phyloP scores from a whole-genome alignment of 2,888 invertebrate genomes.

The Notocelia uddmanniana region DNA sequence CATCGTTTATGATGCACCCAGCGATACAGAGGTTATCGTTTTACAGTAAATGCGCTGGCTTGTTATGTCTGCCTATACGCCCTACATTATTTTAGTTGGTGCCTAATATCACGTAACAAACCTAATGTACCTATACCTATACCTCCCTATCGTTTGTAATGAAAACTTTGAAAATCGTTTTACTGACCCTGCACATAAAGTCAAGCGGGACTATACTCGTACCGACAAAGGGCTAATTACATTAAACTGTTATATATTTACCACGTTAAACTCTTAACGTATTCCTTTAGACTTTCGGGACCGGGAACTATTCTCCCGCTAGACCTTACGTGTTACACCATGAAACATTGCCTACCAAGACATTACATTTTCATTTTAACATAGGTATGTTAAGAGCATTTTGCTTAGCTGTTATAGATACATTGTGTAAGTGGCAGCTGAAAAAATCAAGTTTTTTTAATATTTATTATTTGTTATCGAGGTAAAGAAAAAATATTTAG shows the following conservation, averaged over 20 bases:
- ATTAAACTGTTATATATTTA: no score
- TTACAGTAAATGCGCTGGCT: conserved; percentile 3
- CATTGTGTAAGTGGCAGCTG: background rate
- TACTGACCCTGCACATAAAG: background rate
- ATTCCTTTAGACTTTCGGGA: no score
- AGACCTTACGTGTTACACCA: no score
- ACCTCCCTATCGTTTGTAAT: background rate
- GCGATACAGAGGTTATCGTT: conserved; percentile 36
- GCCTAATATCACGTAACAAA: background rate
- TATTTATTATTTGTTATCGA: conserved; percentile 8
- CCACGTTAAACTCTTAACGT: no score
- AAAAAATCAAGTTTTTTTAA: background rate
- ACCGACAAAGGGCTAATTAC: no score
- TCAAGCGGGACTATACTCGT: no score
- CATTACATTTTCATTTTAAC: background rate
- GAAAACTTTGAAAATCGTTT: background rate
- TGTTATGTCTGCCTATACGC: conserved; percentile 27
- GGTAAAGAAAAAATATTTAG: conserved; percentile 8
- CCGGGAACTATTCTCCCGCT: no score
- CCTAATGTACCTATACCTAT: no score
- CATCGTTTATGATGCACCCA: conserved; percentile 15
- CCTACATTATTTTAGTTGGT: conserved; percentile 10
- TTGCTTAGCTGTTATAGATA: no score
- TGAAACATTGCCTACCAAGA: no score
- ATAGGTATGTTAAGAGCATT: background rate